phyloP scores from a whole-genome alignment of 2,113 vertebrate genomes.

The Benitochromis conjunctus region DNA sequence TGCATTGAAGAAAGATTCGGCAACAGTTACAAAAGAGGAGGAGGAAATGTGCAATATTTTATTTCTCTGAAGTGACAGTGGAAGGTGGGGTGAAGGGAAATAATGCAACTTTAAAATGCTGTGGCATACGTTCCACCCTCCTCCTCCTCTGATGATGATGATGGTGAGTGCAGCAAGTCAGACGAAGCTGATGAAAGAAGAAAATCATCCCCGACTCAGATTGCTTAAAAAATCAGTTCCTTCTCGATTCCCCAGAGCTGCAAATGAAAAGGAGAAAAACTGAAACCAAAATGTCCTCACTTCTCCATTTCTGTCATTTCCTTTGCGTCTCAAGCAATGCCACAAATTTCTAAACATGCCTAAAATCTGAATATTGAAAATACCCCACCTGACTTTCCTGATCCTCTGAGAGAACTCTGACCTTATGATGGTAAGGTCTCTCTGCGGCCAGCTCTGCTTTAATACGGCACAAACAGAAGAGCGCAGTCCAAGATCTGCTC shows the following conservation, averaged over 20 bases:
- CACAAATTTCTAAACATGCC: background rate
- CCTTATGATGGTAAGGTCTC: no score
- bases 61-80: background rate
- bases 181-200: background rate
- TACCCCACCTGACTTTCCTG: background rate
- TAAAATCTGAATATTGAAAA: background rate
- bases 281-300: background rate
- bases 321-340: background rate
- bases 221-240: background rate
- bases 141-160: background rate
- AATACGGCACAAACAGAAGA: background rate
- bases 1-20: background rate
- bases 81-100: background rate
- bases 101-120: background rate
- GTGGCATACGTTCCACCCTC: background rate
- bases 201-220: background rate
- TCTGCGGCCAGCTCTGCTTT: background rate
- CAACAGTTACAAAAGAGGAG: background rate
- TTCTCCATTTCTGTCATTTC: background rate
- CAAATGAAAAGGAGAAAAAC: background rate
- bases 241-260: background rate
- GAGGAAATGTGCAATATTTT: background rate
- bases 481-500: fast-evolving
- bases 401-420: fast-evolving
- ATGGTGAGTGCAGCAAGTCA: background rate